Conservation (phyloP, 2,113 vertebrate species). For the Myotis lucifugus region DNA sequence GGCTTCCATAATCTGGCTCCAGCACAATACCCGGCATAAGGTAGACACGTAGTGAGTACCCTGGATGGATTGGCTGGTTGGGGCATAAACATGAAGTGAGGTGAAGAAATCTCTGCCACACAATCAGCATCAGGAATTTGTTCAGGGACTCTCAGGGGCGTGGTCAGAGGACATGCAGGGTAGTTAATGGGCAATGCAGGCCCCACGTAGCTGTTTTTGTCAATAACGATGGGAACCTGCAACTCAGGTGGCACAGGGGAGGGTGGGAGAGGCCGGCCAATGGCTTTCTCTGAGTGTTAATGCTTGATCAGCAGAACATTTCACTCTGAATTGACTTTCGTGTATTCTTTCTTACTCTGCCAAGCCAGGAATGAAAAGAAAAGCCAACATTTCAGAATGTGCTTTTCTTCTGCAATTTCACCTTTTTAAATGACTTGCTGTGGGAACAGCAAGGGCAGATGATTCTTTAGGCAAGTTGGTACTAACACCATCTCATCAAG, state of each 20-base stretch:
- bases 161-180: background rate
- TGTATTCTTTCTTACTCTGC: background rate
- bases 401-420: constrained; percentile 5
- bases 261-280: background rate
- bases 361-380: constrained; percentile 29
- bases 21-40: background rate
- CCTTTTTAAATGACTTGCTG: constrained; percentile 20
- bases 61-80: background rate
- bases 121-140: background rate
- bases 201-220: background rate
- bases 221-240: no score
- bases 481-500: background rate
- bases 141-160: background rate
- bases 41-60: background rate
- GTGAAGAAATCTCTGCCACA: background rate
- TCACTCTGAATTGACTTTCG: background rate
- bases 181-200: background rate
- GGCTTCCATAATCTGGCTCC: background rate
- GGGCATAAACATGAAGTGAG: background rate
- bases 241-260: background rate
- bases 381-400: background rate
- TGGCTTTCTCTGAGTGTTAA: background rate
- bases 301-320: background rate
- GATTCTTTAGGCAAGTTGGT: background rate
- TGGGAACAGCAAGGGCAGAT: background rate